Evolutionary conservation across 2,888 invertebrate species (phyloP).

Genomic region (Sphaerophoria taeniata): DNA sequence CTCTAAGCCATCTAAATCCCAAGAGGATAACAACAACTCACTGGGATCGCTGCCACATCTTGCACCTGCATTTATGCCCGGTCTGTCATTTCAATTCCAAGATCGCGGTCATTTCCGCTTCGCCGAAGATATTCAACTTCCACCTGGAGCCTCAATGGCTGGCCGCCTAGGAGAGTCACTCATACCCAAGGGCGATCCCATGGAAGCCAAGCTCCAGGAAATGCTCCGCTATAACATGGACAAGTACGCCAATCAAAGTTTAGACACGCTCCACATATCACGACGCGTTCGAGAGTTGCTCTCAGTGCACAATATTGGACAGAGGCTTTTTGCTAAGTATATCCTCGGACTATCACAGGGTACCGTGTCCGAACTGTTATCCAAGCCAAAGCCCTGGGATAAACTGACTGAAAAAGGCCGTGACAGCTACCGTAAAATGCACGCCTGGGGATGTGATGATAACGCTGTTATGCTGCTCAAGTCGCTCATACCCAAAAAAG

Average conservation of each 20-base stretch:
- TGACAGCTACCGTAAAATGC: constrained; percentile 99
- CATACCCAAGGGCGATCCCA: constrained; percentile 96
- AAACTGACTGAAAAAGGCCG: constrained; percentile 99
- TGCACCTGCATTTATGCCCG: constrained; percentile 83
- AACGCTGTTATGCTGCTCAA: constrained; percentile 98
- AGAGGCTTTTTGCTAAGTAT: constrained; percentile 99
- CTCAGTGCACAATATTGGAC: constrained; percentile 99
- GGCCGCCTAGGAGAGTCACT: constrained; percentile 94
- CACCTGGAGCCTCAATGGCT: constrained; percentile 90
- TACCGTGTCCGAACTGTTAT: constrained; percentile 98
- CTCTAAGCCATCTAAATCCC: constrained; percentile 75
- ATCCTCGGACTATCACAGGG: constrained; percentile 98
- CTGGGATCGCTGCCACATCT: constrained; percentile 78
- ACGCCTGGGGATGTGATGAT: constrained; percentile 99
- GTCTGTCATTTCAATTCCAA: constrained; percentile 90
- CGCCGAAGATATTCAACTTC: constrained; percentile 91
- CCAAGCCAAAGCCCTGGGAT: constrained; percentile 99
- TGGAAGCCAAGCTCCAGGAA: constrained; percentile 96
- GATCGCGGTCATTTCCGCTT: constrained; percentile 92
- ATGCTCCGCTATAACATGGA: constrained; percentile 98
- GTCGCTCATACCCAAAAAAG: constrained; percentile 98
- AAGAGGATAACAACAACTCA: constrained; percentile 80
- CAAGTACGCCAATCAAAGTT: constrained; percentile 95
- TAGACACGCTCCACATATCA: constrained; percentile 97
- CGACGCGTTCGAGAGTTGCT: constrained; percentile 96